Base-by-base conservation (phyloP, 1,140 invertebrate genomes). In the Kradibia gibbosae region DNA sequence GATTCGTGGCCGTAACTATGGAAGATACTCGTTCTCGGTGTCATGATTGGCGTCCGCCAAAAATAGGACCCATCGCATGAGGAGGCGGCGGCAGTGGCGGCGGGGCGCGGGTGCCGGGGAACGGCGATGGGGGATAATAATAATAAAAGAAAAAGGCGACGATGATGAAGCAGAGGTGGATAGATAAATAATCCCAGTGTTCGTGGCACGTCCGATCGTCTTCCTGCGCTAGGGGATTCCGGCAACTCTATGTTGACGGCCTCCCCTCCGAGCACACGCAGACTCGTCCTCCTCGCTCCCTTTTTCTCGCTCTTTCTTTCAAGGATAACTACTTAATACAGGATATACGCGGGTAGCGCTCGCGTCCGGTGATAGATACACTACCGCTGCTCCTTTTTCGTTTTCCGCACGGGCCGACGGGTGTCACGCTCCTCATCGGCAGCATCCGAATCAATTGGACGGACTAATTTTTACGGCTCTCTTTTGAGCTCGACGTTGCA, bases 291-390 rank as follows among this genome's bases (percentile, higher is more conserved):
- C 17, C 60, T 34, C 60, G 50, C 11, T 31, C 75, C 42, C 75
- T 48, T 13, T 50, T 45, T 31, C 25, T 1, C 48, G 7, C 36
- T 79, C 39, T 15, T 34, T 53, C 57, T 88, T 83, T 89, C 88
- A 89, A 89, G 88, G 88, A 88, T 88, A 89, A 87, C 88, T 85
- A 85, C 88, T 88, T 88, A 88, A 79, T 60, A 60, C 50, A 48
- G 39, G 67, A 60, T 79, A 57, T 3, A n/a, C 50, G 39, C 17
- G 75, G 42, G 39, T 2, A 3, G 36, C 55, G 55, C 55, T 2
- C 34, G n/a, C n/a, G 48, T 45, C 50, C 22, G 39, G 28, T 45
- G 42, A 53, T 70, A 78, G 76, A 78, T 78, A 15, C 75, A 25
- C 60, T 62, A 36, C 74, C n/a, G n/a, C n/a, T 48, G 13, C 25